These are phyloP conservation scores for Prinia subflava DNA, from an alignment of 2,113 vertebrate species.

Conservation along the genomic window DNA sequence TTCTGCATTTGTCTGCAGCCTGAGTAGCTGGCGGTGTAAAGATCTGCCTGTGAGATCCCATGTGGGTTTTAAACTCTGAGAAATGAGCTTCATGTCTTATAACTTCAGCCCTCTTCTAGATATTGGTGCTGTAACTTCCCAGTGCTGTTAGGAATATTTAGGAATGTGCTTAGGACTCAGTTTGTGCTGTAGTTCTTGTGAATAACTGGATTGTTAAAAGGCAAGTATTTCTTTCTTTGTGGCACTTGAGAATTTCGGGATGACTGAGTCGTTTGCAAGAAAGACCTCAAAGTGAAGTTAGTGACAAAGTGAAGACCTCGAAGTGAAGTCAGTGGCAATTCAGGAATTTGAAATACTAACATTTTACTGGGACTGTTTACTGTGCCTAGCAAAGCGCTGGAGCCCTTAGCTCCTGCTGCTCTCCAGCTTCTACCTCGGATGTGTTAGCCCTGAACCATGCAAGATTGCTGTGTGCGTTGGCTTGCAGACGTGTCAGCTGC, in stretches of 20 bases:
- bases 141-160: neutral
- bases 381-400: neutral
- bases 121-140: neutral
- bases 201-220: conserved; percentile 23
- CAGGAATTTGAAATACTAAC: neutral
- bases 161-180: neutral
- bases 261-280: neutral
- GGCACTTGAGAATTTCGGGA: neutral
- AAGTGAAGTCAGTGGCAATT: neutral
- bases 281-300: neutral
- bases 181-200: conserved; percentile 6
- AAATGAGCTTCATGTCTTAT: neutral
- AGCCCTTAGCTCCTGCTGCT: neutral
- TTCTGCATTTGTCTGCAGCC: neutral
- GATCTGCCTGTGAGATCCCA: neutral
- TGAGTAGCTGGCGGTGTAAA: neutral
- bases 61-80: neutral
- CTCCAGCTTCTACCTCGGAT: neutral
- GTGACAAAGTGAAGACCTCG: neutral
- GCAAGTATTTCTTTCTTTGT: neutral
- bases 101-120: neutral
- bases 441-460: fast-evolving
- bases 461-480: neutral
- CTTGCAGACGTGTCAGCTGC: neutral
- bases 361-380: neutral